phyloP scores from a whole-genome alignment of 2,888 invertebrate species.

The Andrena chrysosceles region DNA sequence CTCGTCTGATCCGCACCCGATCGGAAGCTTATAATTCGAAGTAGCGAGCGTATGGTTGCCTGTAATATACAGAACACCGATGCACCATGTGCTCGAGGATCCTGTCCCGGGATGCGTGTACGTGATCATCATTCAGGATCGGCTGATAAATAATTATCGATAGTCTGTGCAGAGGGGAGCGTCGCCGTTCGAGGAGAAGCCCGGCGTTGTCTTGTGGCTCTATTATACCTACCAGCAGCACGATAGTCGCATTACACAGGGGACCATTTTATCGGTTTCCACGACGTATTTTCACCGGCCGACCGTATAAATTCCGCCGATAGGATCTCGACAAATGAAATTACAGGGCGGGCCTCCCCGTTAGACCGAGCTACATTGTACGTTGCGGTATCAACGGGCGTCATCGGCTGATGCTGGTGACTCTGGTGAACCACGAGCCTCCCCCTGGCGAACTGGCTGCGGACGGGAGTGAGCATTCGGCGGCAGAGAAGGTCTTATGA shows the following conservation, averaged over 20 bases:
- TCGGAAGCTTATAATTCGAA: constrained; percentile 51
- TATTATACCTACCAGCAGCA: constrained; percentile 49
- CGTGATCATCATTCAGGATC: constrained; percentile 79
- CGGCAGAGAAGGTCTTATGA: not conserved
- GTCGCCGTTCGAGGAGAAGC: not conserved
- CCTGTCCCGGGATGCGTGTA: constrained; percentile 61
- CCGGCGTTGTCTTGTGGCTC: constrained; percentile 16
- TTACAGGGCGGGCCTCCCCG: constrained; percentile 65
- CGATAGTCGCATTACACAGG: constrained; percentile 44
- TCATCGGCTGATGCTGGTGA: constrained; percentile 56
- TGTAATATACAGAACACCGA: constrained; percentile 66
- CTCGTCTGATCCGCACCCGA: constrained; percentile 26
- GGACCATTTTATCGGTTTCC: constrained; percentile 68
- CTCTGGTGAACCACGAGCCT: constrained; percentile 26
- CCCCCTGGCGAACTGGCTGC: not conserved
- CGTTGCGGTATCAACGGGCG: constrained; percentile 50
- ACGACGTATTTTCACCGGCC: constrained; percentile 66
- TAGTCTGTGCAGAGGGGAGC: constrained; percentile 47
- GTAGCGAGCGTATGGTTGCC: constrained; percentile 37
- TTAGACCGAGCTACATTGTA: constrained; percentile 56
- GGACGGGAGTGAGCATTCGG: not conserved
- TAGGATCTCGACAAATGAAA: constrained; percentile 74
- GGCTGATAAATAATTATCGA: constrained; percentile 79
- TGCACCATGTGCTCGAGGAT: constrained; percentile 42
- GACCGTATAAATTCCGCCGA: constrained; percentile 68